Percentiles rank a stretch among this genome's conserved stretches.
Conservation (phyloP, 2,113 vertebrate species). For the Cynoglossus semilaevis region DNA sequence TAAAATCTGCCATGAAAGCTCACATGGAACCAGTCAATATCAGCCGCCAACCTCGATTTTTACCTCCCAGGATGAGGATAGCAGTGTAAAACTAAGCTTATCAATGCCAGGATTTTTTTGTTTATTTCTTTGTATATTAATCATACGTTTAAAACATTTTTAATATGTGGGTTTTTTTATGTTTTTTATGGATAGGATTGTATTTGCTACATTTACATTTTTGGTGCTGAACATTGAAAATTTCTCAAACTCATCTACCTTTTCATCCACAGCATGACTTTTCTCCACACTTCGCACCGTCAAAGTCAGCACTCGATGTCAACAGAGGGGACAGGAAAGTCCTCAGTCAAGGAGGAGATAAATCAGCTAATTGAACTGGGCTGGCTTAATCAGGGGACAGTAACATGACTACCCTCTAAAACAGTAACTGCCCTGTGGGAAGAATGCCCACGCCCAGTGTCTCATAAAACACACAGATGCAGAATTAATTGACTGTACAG, state of each 20-base stretch:
- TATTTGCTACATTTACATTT: too few relatives aligned
- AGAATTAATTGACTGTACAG: constrained; percentile 98
- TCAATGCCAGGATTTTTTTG: too few relatives aligned
- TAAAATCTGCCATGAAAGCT: too few relatives aligned
- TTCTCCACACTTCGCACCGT: constrained; percentile 46
- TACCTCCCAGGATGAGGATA: too few relatives aligned
- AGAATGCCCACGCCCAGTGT: constrained; percentile 76
- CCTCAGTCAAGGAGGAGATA: constrained; percentile 85
- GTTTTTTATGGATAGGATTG: too few relatives aligned
- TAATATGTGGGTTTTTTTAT: too few relatives aligned
- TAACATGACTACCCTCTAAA: constrained; percentile 83
- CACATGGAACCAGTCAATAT: too few relatives aligned
- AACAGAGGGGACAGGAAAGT: constrained; percentile 77
- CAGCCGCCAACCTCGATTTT: too few relatives aligned
- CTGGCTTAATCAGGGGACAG: constrained; percentile 88
- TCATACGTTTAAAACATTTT: too few relatives aligned
- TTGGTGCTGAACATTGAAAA: too few relatives aligned
- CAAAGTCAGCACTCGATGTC: constrained; percentile 92
- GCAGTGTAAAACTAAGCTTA: too few relatives aligned
- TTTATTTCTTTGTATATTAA: too few relatives aligned
- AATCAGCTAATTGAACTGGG: constrained; percentile 96
- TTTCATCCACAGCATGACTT: not conserved
- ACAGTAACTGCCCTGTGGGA: constrained; percentile 87
- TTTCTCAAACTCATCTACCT: not conserved
- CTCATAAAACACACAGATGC: constrained; percentile 99